These are phyloP conservation scores for Mustelus asterias DNA, from an alignment of 2,113 vertebrate genomes.

Conservation along the genomic window DNA sequence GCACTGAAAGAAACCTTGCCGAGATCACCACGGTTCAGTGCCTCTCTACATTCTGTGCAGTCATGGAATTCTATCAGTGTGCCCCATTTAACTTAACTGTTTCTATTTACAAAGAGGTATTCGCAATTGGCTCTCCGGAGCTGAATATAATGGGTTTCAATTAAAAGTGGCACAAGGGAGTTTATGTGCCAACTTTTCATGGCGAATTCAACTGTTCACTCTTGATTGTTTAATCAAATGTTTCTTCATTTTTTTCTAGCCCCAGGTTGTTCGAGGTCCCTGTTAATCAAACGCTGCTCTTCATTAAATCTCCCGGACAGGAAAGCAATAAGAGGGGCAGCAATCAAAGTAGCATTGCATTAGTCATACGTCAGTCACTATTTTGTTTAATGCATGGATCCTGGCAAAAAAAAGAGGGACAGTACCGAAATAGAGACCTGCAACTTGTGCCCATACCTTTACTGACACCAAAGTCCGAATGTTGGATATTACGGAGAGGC, in stretches of 20 bases:
- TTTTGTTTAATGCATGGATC: neutral
- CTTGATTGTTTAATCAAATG: neutral
- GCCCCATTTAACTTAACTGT: conserved; percentile 9
- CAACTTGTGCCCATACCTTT: neutral
- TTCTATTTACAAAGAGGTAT: neutral
- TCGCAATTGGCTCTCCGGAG: neutral
- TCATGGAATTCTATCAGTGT: conserved; percentile 10
- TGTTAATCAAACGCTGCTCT: neutral
- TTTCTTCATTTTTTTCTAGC: neutral
- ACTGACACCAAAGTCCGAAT: neutral
- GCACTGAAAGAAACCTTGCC: neutral
- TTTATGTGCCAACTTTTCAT: neutral
- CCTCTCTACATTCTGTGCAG: neutral
- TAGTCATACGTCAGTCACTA: neutral
- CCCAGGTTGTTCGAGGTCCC: neutral
- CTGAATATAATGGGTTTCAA: neutral
- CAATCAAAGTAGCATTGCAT: neutral
- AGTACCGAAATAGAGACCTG: neutral
- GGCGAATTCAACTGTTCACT: neutral
- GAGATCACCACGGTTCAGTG: neutral
- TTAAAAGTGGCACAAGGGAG: neutral
- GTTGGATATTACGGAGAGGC: too few relatives aligned
- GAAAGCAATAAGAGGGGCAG: neutral
- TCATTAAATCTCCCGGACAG: neutral
- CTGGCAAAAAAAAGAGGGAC: neutral